Base-by-base conservation (phyloP, 2,113 vertebrate species). In the Pterocles burchelli region DNA sequence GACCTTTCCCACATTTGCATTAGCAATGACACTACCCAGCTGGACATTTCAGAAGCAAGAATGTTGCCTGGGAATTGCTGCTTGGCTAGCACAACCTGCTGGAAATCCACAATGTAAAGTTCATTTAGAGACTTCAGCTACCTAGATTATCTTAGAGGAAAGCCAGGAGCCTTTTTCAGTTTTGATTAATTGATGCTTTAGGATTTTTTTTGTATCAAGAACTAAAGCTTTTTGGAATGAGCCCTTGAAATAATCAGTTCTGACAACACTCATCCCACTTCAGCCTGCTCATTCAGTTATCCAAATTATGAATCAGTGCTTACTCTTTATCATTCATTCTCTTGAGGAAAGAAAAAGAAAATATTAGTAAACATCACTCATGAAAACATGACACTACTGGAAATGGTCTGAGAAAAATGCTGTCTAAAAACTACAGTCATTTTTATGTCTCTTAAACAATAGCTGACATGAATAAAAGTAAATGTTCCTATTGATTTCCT, bases 401-500 rank as follows among this genome's bases (percentile, higher is more conserved):
- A 93, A 92, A 89, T 61, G 26, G 54, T 91, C 54, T 83, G 82
- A 92, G 58, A 62, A 25, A 93, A 89, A 24, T 38, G 41, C 28
- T 61, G 45, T 57, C 67, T 82, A 93, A 95, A 81, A 52, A 68
- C 31, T 29, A 54, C 29, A 62, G 49, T 75, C 71, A 89, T 87
- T 95, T 95, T 91, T 87, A 86, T 68, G 71, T 71, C 54, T 79
- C 71, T 36, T 85, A 82, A 91, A 95, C 49, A 91, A 52, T 34
- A 89, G 43, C 18, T 92, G 91, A 79, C 71, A 73, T 62, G 74
- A 95, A 76, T 85, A 70, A 88, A 83, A 96, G 74, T 58, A 82
- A 93, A 72, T 88, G 34, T 55, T 94, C 63, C 12, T 89, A 94
- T 93, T 93, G 89, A 96, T 96, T 94, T 91, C n/a, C 59, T 89